Percentiles rank a stretch among this genome's conserved stretches.
Evolutionary conservation across 2,888 invertebrate species (phyloP).

Genomic region (Monopis laevigella): DNA sequence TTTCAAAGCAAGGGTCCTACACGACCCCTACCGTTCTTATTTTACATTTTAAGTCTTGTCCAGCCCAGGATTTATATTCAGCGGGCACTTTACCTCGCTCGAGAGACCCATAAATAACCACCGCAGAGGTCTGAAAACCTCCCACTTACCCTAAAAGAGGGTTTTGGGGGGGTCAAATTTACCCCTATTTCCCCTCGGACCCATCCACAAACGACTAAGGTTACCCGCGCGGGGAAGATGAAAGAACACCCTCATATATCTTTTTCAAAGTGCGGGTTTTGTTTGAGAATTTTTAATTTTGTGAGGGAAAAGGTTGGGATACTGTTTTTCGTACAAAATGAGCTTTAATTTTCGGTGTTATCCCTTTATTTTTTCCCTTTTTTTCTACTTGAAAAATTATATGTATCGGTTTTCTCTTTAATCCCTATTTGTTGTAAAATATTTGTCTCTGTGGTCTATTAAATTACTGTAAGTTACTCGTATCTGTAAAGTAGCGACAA

Average conservation of each 20-base stretch:
- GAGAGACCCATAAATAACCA: constrained; percentile 63
- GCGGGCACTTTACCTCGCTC: constrained; percentile 57
- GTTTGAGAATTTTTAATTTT: constrained; percentile 64
- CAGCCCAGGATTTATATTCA: constrained; percentile 59
- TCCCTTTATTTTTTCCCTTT: constrained; percentile 1
- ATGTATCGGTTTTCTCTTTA: too few species aligned
- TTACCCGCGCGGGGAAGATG: constrained; percentile 54
- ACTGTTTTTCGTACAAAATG: constrained; percentile 12
- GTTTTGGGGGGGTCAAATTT: constrained; percentile 10
- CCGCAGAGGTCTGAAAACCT: constrained; percentile 42
- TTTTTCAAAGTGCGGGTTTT: constrained; percentile 56
- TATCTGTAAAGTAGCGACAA: too few species aligned
- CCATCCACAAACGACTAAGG: constrained; percentile 57
- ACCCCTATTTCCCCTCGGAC: constrained; percentile 21
- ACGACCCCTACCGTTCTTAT: constrained; percentile 30
- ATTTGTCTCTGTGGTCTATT: too few species aligned
- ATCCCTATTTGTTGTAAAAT: too few species aligned
- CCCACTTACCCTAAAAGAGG: constrained; percentile 19
- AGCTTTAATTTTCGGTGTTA: constrained; percentile 12
- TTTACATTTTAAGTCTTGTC: constrained; percentile 53
- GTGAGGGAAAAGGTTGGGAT: constrained; percentile 27
- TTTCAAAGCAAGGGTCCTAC: constrained; percentile 20
- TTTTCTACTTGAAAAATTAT: too few species aligned
- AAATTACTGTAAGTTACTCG: too few species aligned
- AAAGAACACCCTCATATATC: constrained; percentile 63